A percentile compares a stretch with the other conserved stretches of the same genome.
These are phyloP conservation scores for Lutjanus erythropterus DNA, from an alignment of 2,113 vertebrate genomes.

Conservation along the genomic window DNA sequence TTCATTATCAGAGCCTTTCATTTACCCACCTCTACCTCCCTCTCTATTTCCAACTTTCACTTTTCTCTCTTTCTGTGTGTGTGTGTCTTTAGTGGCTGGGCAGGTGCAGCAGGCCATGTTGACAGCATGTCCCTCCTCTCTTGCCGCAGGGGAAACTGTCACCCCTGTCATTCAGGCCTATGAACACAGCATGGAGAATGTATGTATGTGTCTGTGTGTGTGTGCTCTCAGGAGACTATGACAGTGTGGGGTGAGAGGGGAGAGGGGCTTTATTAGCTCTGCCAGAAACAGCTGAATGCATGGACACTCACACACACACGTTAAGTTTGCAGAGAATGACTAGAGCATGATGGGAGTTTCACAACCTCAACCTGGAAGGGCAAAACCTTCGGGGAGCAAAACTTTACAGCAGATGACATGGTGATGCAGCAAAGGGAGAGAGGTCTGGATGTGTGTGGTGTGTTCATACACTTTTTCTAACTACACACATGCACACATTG, in stretches of 20 bases:
- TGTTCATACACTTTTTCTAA: neutral
- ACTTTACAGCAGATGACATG: slow-evolving; percentile 46
- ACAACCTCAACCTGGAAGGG: slow-evolving; percentile 52
- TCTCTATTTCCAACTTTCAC: slow-evolving; percentile 13
- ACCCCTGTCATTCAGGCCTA: slow-evolving; percentile 78
- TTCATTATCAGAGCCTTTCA: slow-evolving; percentile 45
- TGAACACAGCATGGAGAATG: slow-evolving; percentile 73
- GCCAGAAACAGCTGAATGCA: slow-evolving; percentile 65
- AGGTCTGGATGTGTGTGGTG: neutral
- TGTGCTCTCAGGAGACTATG: slow-evolving; percentile 65
- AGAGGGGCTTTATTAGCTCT: slow-evolving; percentile 66
- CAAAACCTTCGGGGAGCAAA: slow-evolving; percentile 51
- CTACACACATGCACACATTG: slow-evolving; percentile 14
- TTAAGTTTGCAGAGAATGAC: slow-evolving; percentile 47
- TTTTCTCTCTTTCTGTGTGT: slow-evolving; percentile 9
- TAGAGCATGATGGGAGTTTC: slow-evolving; percentile 60
- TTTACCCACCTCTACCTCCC: slow-evolving; percentile 40
- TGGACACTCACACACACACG: slow-evolving; percentile 20
- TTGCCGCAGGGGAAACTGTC: slow-evolving; percentile 78
- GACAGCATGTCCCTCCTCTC: slow-evolving; percentile 82
- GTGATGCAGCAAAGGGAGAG: slow-evolving; percentile 41
- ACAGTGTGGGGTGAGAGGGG: slow-evolving; percentile 45
- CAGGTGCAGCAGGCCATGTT: slow-evolving; percentile 80
- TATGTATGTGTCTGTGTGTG: slow-evolving; percentile 57
- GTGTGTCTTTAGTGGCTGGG: slow-evolving; percentile 50